Evolutionary conservation across 2,797 vertebrate genomes (phyloP).

Genomic region (Pipistrellus kuhlii): DNA sequence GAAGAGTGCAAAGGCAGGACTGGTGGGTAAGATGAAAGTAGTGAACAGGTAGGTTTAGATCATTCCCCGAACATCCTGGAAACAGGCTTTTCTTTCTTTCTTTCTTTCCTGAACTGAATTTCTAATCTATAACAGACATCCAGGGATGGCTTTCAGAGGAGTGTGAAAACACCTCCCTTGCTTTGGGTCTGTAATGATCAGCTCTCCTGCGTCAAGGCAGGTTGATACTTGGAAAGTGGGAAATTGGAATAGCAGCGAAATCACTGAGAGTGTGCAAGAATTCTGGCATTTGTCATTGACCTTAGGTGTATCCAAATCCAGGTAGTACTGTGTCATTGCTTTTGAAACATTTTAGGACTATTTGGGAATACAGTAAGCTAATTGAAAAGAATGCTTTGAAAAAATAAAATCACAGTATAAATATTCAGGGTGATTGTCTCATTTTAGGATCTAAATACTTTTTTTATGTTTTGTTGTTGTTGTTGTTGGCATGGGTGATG

Average conservation of each 20-base stretch:
- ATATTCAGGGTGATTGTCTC: slow-evolving; percentile 21
- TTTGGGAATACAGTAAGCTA: neutral
- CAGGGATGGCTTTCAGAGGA: neutral
- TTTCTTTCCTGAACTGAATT: neutral
- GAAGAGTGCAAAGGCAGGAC: slow-evolving; percentile 42
- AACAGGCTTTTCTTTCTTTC: neutral
- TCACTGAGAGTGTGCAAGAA: neutral
- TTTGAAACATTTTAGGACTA: neutral
- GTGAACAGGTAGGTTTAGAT: neutral
- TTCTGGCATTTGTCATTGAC: neutral
- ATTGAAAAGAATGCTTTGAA: slow-evolving; percentile 18
- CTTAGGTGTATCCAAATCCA: neutral
- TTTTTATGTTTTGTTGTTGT: neutral
- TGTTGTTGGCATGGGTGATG: neutral
- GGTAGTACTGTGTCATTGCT: neutral
- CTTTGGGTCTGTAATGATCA: neutral
- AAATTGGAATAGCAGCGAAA: neutral
- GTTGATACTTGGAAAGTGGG: neutral
- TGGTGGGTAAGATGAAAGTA: slow-evolving; percentile 1
- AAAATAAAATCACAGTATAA: neutral
- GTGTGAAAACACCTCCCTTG: neutral
- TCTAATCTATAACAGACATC: neutral
- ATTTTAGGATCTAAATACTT: slow-evolving; percentile 48
- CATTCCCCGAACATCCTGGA: neutral
- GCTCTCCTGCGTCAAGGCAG: neutral